Conservation (phyloP, 2,888 invertebrate genomes). For the Drosophila emarginata region DNA sequence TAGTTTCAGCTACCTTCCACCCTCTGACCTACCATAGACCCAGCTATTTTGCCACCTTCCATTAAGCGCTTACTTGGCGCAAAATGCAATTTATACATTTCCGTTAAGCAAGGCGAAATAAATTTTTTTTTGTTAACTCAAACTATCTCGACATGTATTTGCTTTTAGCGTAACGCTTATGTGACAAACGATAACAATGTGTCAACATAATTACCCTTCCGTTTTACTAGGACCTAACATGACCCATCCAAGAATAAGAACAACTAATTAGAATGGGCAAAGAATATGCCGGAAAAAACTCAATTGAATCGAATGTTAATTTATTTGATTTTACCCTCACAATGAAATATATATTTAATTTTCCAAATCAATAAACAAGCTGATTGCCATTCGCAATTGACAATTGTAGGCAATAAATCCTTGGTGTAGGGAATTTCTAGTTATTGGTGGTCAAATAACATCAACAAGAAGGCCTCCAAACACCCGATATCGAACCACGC, state of each 20-base stretch:
- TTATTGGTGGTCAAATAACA: slow-evolving; percentile 65
- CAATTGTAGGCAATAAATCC: slow-evolving; percentile 70
- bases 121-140: slow-evolving; percentile 24
- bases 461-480: slow-evolving; percentile 47
- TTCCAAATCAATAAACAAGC: slow-evolving; percentile 77
- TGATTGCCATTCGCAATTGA: slow-evolving; percentile 76
- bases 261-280: slow-evolving; percentile 67
- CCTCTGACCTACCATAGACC: neutral
- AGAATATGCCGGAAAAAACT: slow-evolving; percentile 52
- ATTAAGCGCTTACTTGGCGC: slow-evolving; percentile 54
- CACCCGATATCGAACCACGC: slow-evolving; percentile 21
- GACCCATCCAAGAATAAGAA: slow-evolving; percentile 8
- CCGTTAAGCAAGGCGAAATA: slow-evolving; percentile 70
- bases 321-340: slow-evolving; percentile 5
- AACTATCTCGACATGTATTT: slow-evolving; percentile 61
- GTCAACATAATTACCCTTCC: slow-evolving; percentile 14
- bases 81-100: slow-evolving; percentile 78
- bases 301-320: slow-evolving; percentile 17
- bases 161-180: slow-evolving; percentile 57
- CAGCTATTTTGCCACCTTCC: slow-evolving; percentile 26
- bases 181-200: slow-evolving; percentile 40
- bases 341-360: slow-evolving; percentile 63
- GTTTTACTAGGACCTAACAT: too few relatives aligned
- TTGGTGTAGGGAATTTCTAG: slow-evolving; percentile 32
- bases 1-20: slow-evolving; percentile 32